phyloP scores from a whole-genome alignment of 2,113 vertebrate genomes.

The Silurus meridionalis region DNA sequence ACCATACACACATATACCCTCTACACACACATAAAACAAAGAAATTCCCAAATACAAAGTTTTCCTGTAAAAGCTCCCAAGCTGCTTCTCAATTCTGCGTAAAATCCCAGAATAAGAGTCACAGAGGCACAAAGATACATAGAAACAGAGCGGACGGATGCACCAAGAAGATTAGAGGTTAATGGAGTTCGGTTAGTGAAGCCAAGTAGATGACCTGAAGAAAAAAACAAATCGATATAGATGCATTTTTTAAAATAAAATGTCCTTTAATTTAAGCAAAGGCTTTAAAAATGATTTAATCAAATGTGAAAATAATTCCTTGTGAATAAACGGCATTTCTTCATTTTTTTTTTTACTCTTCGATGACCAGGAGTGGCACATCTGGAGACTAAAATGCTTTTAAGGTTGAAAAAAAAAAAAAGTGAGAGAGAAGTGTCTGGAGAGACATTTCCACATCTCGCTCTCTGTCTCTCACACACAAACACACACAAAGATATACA shows the following conservation, averaged over 20 bases:
- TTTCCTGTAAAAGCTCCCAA: slow-evolving; percentile 14
- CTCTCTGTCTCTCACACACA: not conserved
- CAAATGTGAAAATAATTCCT: not conserved
- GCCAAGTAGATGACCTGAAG: slow-evolving; percentile 44
- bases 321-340: not conserved
- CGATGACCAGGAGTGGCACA: slow-evolving; percentile 37
- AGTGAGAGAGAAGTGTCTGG: slow-evolving; percentile 23
- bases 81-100: slow-evolving; percentile 16
- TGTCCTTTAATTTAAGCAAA: not conserved
- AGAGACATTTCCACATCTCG: slow-evolving; percentile 12
- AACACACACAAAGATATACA: not conserved
- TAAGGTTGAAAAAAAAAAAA: not conserved
- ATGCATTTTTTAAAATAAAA: not conserved
- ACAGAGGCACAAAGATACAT: not conserved
- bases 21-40: not conserved
- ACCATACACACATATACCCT: not conserved
- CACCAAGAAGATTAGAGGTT: slow-evolving; percentile 52
- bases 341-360: slow-evolving; percentile 9
- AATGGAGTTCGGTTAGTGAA: slow-evolving; percentile 56
- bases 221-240: slow-evolving; percentile 22
- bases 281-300: not conserved
- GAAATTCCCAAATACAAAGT: slow-evolving; percentile 24
- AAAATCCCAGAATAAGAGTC: not conserved
- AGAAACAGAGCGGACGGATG: slow-evolving; percentile 26
- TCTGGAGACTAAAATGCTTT: slow-evolving; percentile 38